Base-by-base conservation (phyloP, 2,797 vertebrate species). In the Manis crassicaudata region DNA sequence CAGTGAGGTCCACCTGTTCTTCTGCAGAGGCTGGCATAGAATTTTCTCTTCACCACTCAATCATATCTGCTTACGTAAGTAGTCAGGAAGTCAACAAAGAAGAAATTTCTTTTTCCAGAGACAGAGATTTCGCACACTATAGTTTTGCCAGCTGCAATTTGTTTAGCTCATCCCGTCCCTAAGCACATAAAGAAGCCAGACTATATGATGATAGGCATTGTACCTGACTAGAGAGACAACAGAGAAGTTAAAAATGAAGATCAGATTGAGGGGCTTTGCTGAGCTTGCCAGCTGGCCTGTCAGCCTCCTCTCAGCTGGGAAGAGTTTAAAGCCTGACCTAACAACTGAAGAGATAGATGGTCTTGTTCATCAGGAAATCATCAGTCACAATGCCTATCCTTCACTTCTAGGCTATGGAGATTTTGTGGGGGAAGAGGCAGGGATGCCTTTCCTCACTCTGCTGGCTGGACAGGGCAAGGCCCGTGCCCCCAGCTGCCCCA, bases 331-430 rank as follows among this genome's bases (percentile, higher is more conserved):
- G 98, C 99, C 99, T 98, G 99, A 99, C 97, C 99, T 99, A 99
- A 99, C 99, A 98, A 99, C 99, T 95, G 99, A 99, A 98, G 99
- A 99, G 98, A 99, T 99, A 95, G 99, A 99, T 98, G 99, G 98
- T 97, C 98, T 99, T 60, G 99, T 99, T 97, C 99, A 99, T 98
- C 99, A 99, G 97, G 99, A 99, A 98, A 99, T 99, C 75, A 99
- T 99, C 98, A 98, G 98, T 95, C 99, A 99, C 96, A 98, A 99
- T 87, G 99, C 99, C 23, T 99, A 99, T 98, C 99, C 99, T 2
- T 99, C 99, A 98, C 99, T 99, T 96, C 99, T 99, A 94, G 98
- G 98, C 97, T 99, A 99, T 21, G 99, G 99, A 93, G 99, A 99
- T 80, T 99, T 99, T 27, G 14, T n/a, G 3, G 62, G 32, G 27